Evolutionary conservation across 2,113 vertebrate species (phyloP).

Genomic region (Crotophaga sulcirostris): DNA sequence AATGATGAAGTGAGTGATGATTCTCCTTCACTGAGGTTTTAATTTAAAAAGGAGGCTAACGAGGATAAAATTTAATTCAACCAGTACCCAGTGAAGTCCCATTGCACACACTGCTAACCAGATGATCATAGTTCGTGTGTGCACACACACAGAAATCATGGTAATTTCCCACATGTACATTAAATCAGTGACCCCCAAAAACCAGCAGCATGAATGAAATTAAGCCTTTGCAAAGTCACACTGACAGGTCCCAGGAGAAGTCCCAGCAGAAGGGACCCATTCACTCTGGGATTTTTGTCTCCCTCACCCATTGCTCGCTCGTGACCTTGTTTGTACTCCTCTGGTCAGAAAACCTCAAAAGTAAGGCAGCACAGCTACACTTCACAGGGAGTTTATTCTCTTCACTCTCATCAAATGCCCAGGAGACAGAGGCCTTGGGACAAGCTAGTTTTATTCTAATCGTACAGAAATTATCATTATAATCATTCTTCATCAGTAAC

Average conservation of each 20-base stretch:
- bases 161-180: accelerated
- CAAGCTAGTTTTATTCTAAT: background rate
- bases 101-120: background rate
- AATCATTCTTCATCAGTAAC: background rate
- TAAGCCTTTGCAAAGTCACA: background rate
- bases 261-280: background rate
- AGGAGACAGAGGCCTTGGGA: background rate
- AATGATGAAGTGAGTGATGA: background rate
- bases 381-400: background rate
- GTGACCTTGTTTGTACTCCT: background rate
- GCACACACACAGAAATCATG: background rate
- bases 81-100: background rate
- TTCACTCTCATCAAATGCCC: background rate
- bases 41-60: background rate
- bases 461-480: background rate
- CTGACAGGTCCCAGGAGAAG: background rate
- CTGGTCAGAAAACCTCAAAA: background rate
- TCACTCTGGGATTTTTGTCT: background rate
- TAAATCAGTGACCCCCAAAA: background rate
- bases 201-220: accelerated
- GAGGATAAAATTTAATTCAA: background rate
- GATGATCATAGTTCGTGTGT: accelerated
- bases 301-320: background rate
- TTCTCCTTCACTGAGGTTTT: background rate
- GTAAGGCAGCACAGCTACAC: background rate